Conservation (phyloP, 2,888 invertebrate species). For the Lasioglossum lativentre region DNA sequence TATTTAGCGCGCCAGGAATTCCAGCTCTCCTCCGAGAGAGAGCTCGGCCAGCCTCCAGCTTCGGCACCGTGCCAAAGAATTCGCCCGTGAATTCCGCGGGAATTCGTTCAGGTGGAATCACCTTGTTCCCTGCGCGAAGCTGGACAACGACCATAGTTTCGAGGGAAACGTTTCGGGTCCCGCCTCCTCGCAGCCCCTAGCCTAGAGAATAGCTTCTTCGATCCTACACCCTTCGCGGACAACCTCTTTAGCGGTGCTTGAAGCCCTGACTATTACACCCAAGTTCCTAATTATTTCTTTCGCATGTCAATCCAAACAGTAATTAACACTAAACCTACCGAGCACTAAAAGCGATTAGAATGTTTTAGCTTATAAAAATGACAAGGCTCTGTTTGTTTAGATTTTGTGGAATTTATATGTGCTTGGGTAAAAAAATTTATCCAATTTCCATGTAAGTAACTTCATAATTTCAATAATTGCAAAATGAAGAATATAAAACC, state of each 20-base stretch:
- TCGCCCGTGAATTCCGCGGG: constrained; percentile 64
- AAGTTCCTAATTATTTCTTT: too few relatives aligned
- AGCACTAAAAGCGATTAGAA: too few relatives aligned
- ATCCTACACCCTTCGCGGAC: not conserved
- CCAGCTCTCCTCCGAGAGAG: constrained; percentile 44
- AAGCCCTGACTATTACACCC: too few relatives aligned
- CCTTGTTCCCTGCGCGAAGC: constrained; percentile 54
- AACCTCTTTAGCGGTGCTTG: not conserved
- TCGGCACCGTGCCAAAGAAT: constrained; percentile 62
- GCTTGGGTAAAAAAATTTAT: too few relatives aligned
- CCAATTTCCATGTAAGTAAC: too few relatives aligned
- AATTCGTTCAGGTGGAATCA: constrained; percentile 66
- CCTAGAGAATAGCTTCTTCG: not conserved
- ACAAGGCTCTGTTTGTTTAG: too few relatives aligned
- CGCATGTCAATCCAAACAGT: too few relatives aligned
- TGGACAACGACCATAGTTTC: not conserved
- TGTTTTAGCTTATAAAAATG: too few relatives aligned
- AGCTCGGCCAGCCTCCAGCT: constrained; percentile 34
- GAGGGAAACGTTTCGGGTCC: not conserved
- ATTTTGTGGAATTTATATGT: too few relatives aligned
- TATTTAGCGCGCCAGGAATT: constrained; percentile 70
- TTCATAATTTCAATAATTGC: too few relatives aligned
- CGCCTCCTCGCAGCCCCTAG: not conserved
- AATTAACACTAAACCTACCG: too few relatives aligned
- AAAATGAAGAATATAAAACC: too few relatives aligned